Base-by-base conservation (phyloP, 1,140 invertebrate species). In the Mya arenaria region DNA sequence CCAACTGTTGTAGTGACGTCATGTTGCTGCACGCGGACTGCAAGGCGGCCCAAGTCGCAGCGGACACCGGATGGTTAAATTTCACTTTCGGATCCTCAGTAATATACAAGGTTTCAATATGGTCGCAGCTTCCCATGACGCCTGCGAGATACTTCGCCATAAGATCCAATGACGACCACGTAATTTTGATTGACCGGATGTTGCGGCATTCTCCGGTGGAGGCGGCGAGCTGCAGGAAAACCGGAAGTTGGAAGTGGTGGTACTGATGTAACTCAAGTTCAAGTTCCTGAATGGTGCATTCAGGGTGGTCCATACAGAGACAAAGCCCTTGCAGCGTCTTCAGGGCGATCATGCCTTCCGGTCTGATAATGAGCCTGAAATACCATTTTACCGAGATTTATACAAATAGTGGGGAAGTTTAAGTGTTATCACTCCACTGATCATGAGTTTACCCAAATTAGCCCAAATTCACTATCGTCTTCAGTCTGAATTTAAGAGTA, bases 41-140 rank as follows among this genome's bases (percentile, higher is more conserved):
- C 41, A 90, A 68, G 25, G 86, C 84, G 0, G 84, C 88, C 84
- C 87, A 88, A 19, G 86, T 86, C 19, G 71, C 74, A 13, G 88
- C 88, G 4, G 84, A 68, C 0, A 86, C 55, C 15, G 78, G 68
- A n/a, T n/a, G n/a, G n/a, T n/a, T n/a, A n/a, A n/a, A n/a, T n/a
- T n/a, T n/a, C n/a, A n/a, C n/a, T 0, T 68, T 66, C 0, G 80
- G 36, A 30, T 90, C 83, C 13, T 85, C 52, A 0, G 34, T 80
- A 0, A 86, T 19, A n/a, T 84, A 66, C 25, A 83, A 65, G 4
- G 77, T 78, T 32, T 88, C 77, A 1, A 85, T 52, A 25, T 69
- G 74, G 10, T 63, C n/a, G 62, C 48, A 79, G 1, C 41, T 30
- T 23, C 78, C 65, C 84, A 86, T 75, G 13, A 84, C 62, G 4